phyloP scores from a whole-genome alignment of 2,888 invertebrate species.

The Papilio elwesi region DNA sequence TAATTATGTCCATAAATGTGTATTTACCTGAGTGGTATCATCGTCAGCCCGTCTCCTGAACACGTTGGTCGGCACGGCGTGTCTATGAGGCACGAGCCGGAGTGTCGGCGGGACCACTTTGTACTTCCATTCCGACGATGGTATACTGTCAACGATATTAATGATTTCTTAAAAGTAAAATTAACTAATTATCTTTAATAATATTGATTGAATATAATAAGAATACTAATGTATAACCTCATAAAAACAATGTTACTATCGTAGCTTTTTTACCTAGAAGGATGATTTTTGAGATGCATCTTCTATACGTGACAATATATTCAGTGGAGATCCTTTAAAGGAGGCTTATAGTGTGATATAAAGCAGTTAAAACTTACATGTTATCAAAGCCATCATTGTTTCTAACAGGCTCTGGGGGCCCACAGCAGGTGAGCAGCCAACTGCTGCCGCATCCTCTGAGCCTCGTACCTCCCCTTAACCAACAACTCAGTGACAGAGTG shows the following conservation, averaged over 20 bases:
- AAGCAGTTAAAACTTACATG: constrained; percentile 52
- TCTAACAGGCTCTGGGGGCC: constrained; percentile 52
- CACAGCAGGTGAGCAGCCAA: constrained; percentile 90
- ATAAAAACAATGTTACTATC: too few relatives aligned
- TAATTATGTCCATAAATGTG: too few relatives aligned
- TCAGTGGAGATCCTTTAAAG: too few relatives aligned
- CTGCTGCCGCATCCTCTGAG: constrained; percentile 87
- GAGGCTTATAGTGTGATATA: too few relatives aligned
- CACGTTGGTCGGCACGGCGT: constrained; percentile 70
- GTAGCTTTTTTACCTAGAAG: too few relatives aligned
- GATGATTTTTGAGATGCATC: too few relatives aligned
- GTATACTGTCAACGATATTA: constrained; percentile 59
- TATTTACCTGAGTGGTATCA: constrained; percentile 67
- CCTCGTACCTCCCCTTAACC: constrained; percentile 89
- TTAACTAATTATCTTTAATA: too few relatives aligned
- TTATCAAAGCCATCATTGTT: constrained; percentile 61
- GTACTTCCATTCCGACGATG: constrained; percentile 69
- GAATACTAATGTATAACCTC: too few relatives aligned
- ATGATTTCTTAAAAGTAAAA: constrained; percentile 1
- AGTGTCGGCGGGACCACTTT: constrained; percentile 71
- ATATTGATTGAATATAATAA: too few relatives aligned
- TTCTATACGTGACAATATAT: too few relatives aligned
- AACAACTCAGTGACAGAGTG: constrained; percentile 88
- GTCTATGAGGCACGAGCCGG: constrained; percentile 69
- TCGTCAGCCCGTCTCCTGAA: constrained; percentile 77